phyloP scores from a whole-genome alignment of 1,140 invertebrate species.

The Goniozus legneri region DNA sequence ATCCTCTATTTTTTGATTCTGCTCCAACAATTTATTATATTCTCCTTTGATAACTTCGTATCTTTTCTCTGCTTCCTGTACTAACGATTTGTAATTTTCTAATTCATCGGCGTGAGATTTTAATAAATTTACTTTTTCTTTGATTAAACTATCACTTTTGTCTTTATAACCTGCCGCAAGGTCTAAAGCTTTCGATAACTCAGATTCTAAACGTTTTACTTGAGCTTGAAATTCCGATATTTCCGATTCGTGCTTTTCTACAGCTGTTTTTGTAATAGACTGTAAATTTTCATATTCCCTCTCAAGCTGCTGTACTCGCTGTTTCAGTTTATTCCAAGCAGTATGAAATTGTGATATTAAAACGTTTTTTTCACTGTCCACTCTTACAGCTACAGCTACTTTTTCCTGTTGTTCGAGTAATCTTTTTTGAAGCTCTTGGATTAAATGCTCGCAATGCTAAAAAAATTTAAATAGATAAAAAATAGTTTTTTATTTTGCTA shows the following conservation, averaged over 20 bases:
- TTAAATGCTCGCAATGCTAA: conserved; percentile 73
- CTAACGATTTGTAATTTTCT: conserved; percentile 42
- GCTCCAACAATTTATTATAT: conserved; percentile 40
- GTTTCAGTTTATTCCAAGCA: conserved; percentile 54
- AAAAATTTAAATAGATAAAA: conserved; percentile 23
- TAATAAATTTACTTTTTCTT: conserved; percentile 52
- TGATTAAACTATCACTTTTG: conserved; percentile 59
- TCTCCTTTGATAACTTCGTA: conserved; percentile 39
- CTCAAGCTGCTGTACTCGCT: conserved; percentile 47
- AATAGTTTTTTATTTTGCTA: neutral
- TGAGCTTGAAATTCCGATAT: conserved; percentile 45
- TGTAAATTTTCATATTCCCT: conserved; percentile 42
- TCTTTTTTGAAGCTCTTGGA: conserved; percentile 69
- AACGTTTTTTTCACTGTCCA: conserved; percentile 71
- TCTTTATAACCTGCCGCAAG: conserved; percentile 66
- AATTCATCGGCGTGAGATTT: conserved; percentile 44
- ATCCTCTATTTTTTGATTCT: conserved; percentile 37
- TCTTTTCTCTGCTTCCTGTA: conserved; percentile 40
- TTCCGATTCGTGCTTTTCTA: conserved; percentile 41
- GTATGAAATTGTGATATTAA: conserved; percentile 63
- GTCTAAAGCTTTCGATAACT: conserved; percentile 65
- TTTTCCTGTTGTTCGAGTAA: conserved; percentile 74
- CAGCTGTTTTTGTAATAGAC: conserved; percentile 36
- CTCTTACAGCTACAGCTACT: conserved; percentile 70
- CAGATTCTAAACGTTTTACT: conserved; percentile 62